These are phyloP conservation scores for Oreochromis grahami DNA, from an alignment of 2,797 vertebrate species.

Conservation along the genomic window DNA sequence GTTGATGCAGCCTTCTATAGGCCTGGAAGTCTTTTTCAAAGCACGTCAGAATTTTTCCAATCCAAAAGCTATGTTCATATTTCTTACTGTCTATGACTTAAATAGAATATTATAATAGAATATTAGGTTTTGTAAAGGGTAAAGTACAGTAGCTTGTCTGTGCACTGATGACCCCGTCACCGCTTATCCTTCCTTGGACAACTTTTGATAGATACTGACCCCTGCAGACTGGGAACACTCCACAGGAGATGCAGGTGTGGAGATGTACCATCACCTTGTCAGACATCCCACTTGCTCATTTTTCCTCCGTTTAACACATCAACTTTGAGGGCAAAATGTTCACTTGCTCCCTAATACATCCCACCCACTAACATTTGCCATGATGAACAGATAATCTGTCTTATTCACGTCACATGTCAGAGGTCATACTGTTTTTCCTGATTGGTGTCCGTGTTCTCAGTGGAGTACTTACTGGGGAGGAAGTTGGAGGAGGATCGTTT, in stretches of 20 bases:
- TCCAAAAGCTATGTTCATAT: accelerated
- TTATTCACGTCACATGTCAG: not conserved
- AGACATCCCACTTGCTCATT: not conserved
- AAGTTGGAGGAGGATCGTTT: constrained; percentile 61
- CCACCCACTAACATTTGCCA: not conserved
- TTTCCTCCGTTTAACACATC: not conserved
- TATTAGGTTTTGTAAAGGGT: not conserved
- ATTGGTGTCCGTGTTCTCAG: not conserved
- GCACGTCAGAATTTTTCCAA: not conserved
- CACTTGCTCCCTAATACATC: not conserved
- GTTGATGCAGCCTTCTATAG: accelerated
- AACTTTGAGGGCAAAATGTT: not conserved
- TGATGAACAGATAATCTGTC: accelerated
- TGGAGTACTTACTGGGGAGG: constrained; percentile 77
- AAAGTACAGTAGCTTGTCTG: not conserved
- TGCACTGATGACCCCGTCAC: not conserved
- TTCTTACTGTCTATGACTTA: not conserved
- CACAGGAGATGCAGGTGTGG: not conserved
- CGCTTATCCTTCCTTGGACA: accelerated
- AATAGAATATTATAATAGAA: not conserved
- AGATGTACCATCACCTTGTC: accelerated
- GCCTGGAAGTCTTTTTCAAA: not conserved
- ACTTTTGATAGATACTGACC: not conserved
- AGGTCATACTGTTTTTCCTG: not conserved
- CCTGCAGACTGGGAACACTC: accelerated